Evolutionary conservation across 2,797 vertebrate genomes (phyloP).

Genomic region (Oryzias dopingdopingensis): DNA sequence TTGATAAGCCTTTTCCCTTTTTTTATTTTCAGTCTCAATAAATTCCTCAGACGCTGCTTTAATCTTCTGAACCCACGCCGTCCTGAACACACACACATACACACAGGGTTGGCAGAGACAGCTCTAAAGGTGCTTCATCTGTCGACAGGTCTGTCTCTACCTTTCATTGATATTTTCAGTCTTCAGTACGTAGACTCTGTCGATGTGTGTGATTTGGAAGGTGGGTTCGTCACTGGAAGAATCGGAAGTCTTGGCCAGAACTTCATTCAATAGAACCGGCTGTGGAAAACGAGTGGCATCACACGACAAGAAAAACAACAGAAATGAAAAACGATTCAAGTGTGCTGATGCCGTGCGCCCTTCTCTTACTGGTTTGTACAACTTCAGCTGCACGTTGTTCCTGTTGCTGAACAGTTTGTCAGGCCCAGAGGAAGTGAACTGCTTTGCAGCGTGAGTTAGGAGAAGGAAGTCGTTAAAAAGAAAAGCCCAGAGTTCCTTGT

Average conservation of each 20-base stretch:
- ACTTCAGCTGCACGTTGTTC: constrained; percentile 88
- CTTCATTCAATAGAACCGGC: constrained; percentile 96
- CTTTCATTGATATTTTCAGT: constrained; percentile 95
- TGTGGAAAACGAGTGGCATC: constrained; percentile 47
- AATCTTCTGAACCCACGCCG: constrained; percentile 97
- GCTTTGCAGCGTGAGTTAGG: constrained; percentile 87
- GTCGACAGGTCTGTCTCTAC: constrained; percentile 59
- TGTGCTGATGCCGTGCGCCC: neutral
- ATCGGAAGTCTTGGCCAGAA: constrained; percentile 93
- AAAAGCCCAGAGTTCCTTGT: constrained; percentile 91
- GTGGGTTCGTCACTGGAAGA: constrained; percentile 92
- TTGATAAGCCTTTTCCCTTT: constrained; percentile 94
- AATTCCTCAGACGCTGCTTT: constrained; percentile 92
- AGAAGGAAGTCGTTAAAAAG: constrained; percentile 98
- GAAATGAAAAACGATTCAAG: neutral
- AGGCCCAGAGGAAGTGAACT: constrained; percentile 84
- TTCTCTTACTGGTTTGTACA: constrained; percentile 91
- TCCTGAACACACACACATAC: constrained; percentile 72
- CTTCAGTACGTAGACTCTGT: constrained; percentile 90
- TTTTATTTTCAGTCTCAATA: constrained; percentile 93
- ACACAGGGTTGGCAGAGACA: neutral
- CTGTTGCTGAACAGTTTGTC: constrained; percentile 93
- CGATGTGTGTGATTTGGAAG: constrained; percentile 97
- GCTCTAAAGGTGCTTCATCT: neutral
- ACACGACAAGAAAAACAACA: neutral